These are phyloP conservation scores for Drosophila tristis DNA, from an alignment of 1,140 invertebrate species.

Conservation along the genomic window DNA sequence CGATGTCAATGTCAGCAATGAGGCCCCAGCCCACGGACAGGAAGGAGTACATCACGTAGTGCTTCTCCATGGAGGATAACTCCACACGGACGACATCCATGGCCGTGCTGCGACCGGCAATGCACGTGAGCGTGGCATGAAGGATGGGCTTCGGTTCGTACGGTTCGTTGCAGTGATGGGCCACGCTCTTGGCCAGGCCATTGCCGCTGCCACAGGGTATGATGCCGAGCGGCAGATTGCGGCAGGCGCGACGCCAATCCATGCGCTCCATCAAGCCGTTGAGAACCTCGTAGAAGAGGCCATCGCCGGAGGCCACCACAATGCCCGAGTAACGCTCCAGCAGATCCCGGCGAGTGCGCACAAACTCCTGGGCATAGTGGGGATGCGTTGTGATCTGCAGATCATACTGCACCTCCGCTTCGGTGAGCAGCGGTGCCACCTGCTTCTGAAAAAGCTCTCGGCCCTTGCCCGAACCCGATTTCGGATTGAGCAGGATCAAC, in stretches of 20 bases:
- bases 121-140: slow-evolving; percentile 91
- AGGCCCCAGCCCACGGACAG: slow-evolving; percentile 97
- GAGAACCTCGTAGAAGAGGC: slow-evolving; percentile 95
- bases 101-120: slow-evolving; percentile 89
- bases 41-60: slow-evolving; percentile 92
- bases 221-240: slow-evolving; percentile 92
- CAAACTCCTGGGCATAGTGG: slow-evolving; percentile 93
- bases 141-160: slow-evolving; percentile 91
- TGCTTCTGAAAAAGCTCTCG: slow-evolving; percentile 93
- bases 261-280: slow-evolving; percentile 94
- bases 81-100: slow-evolving; percentile 95
- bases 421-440: slow-evolving; percentile 92
- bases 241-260: slow-evolving; percentile 93
- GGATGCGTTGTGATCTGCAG: slow-evolving; percentile 94
- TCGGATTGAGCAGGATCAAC: slow-evolving; percentile 96
- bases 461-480: slow-evolving; percentile 94
- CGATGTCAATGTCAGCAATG: slow-evolving; percentile 98
- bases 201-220: slow-evolving; percentile 98
- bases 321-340: slow-evolving; percentile 89
- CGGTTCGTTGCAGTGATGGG: slow-evolving; percentile 91
- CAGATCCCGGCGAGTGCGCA: slow-evolving; percentile 90
- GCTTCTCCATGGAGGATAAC: slow-evolving; percentile 86
- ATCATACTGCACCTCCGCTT: slow-evolving; percentile 94
- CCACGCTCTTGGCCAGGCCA: slow-evolving; percentile 94
- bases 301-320: slow-evolving; percentile 96